Evolutionary conservation across 2,113 vertebrate species (phyloP), one percentile per base, ranked within the genome.

Genomic region (Indri indri): DNA sequence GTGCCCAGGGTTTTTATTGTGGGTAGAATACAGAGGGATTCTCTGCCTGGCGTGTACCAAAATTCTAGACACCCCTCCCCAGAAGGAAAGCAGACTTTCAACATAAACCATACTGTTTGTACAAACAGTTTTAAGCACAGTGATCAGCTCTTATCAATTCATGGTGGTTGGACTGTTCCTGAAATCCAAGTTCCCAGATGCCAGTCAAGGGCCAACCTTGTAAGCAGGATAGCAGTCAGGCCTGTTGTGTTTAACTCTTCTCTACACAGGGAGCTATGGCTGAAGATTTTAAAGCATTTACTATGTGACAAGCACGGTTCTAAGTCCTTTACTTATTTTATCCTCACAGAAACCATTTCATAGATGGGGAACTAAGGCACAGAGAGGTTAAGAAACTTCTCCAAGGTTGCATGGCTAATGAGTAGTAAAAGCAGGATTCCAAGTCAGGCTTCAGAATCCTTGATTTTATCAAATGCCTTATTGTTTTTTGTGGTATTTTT

Each of bases 401-500:
- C 27, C 50, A 45, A 23, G n/a, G 23, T 94, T 65, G 45, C 59
- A 61, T 3, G 77, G 30, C 63, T 74, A 80, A 30, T 40, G 63
- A 57, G 12, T 73, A 87, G n/a, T 50, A 61, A 80, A 77, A 50
- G n/a, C 45, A 66, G n/a, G 47, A 91, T 91, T 83, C 59, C 83
- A 84, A 59, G n/a, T 22, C 47, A 52, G 50, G 5, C 52, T 83
- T 91, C 79, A 90, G 57, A 86, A 88, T n/a, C 80, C 54, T 13
- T 90, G 45, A 94, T 59, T 95, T 96, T 94, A 68, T 50, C 47
- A 59, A 82, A 37, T n/a, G 50, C 77, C 88, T 81, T 54, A 71
- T 86, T 79, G 63, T 22, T 57, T 45, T 25, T 59, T 22, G 54
- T 57, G 54, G 54, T 42, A 52, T 42, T 59, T 79, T 93, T 88